A percentile compares a stretch with the other conserved stretches of the same genome.
Evolutionary conservation across 2,113 vertebrate species (phyloP).

Genomic region (Dasyprocta punctata): DNA sequence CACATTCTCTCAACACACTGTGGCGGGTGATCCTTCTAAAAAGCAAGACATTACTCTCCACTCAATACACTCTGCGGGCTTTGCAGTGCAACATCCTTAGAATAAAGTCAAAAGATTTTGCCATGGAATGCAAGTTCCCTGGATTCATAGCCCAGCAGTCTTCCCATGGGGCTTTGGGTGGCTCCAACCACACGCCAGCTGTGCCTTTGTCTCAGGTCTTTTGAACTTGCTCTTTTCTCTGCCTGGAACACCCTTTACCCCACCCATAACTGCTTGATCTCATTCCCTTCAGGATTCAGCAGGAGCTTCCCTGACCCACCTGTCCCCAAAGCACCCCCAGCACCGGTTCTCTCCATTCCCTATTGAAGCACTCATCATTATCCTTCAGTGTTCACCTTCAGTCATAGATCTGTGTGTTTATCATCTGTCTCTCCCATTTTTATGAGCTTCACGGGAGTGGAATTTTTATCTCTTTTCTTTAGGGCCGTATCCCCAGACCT

Average conservation of each 20-base stretch:
- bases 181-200: neutral
- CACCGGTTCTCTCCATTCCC: neutral
- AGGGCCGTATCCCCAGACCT: neutral
- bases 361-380: neutral
- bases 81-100: neutral
- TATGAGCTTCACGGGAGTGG: neutral
- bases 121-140: neutral
- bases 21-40: neutral
- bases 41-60: neutral
- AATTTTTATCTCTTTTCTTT: neutral
- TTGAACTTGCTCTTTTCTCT: neutral
- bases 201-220: neutral
- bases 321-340: neutral
- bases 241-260: neutral
- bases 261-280: neutral
- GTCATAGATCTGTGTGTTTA: neutral
- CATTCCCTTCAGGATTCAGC: neutral
- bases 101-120: neutral
- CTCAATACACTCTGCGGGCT: neutral
- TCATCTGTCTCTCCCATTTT: neutral
- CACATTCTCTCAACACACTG: neutral
- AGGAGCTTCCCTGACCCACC: neutral
- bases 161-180: rapidly evolving
- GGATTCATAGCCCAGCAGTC: neutral
- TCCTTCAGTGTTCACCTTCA: neutral